Conservation (phyloP, 2,113 vertebrate genomes). For the Melanerpes aurifrons region DNA sequence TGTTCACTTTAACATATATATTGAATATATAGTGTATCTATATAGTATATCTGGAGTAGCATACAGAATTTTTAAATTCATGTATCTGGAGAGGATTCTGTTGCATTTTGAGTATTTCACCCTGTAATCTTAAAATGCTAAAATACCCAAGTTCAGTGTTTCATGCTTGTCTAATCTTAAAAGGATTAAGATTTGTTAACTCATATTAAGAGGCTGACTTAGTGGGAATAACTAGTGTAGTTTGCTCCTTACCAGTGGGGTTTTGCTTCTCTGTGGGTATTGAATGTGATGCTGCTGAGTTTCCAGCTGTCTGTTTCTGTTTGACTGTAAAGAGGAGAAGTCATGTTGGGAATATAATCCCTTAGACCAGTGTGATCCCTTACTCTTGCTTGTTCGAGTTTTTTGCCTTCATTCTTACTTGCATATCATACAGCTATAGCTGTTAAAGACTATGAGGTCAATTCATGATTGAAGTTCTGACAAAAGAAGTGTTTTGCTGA, state of each 20-base stretch:
- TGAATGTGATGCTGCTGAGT: neutral
- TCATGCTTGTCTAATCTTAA: neutral
- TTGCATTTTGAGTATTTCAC: neutral
- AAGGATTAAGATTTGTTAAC: neutral
- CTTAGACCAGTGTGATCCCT: neutral
- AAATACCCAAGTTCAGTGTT: neutral
- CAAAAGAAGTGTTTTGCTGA: neutral
- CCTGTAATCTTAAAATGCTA: neutral
- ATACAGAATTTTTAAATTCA: neutral
- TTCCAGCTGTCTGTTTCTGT: neutral
- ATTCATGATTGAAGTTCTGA: neutral
- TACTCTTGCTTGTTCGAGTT: neutral
- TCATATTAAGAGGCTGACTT: neutral
- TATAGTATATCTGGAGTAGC: too few relatives aligned
- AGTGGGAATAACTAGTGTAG: neutral
- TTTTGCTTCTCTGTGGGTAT: neutral
- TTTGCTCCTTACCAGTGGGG: neutral
- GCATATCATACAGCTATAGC: neutral
- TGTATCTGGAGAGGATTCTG: neutral
- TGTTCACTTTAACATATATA: neutral
- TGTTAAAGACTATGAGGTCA: neutral
- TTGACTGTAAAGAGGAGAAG: neutral
- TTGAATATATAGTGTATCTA: too few relatives aligned
- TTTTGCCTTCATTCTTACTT: neutral
- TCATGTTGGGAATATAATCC: neutral